These are phyloP conservation scores for Hyphantria cunea DNA, from an alignment of 1,140 invertebrate genomes.

Conservation along the genomic window DNA sequence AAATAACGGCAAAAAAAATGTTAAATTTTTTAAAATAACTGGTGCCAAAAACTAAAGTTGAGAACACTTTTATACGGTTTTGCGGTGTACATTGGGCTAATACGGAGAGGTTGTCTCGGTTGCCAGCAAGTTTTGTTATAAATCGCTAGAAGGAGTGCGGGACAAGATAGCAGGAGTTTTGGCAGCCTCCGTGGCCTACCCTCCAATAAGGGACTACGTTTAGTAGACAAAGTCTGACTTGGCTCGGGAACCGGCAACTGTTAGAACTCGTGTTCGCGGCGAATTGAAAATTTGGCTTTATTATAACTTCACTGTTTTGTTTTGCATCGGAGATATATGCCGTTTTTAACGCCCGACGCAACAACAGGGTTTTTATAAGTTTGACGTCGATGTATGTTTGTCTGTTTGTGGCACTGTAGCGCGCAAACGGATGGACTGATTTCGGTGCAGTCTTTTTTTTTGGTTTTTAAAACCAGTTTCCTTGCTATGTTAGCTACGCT, in stretches of 20 bases:
- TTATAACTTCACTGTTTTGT: conserved; percentile 19
- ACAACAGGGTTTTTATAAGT: no score
- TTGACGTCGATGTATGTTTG: no score
- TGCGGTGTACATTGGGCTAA: conserved; percentile 23
- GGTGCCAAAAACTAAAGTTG: conserved; percentile 24
- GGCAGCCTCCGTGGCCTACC: conserved; percentile 7
- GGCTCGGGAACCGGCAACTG: not conserved
- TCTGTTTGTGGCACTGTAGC: no score
- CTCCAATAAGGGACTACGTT: conserved; percentile 5
- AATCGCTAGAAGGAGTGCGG: conserved; percentile 22
- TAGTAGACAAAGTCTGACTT: not conserved
- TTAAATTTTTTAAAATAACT: conserved; percentile 3
- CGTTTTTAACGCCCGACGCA: no score
- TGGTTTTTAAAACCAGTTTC: no score
- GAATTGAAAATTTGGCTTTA: conserved; percentile 28
- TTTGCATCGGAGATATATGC: conserved; percentile 2
- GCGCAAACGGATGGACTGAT: no score
- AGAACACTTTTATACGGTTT: conserved; percentile 29
- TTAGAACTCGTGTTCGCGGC: conserved; percentile 6
- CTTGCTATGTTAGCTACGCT: no score
- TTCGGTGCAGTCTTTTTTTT: no score
- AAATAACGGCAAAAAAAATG: conserved; percentile 10
- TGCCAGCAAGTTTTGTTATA: conserved; percentile 30
- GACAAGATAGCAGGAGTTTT: conserved; percentile 21
- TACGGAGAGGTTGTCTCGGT: conserved; percentile 23